Conservation (phyloP, 2,797 vertebrate genomes). For the Clarias laeviceps region DNA sequence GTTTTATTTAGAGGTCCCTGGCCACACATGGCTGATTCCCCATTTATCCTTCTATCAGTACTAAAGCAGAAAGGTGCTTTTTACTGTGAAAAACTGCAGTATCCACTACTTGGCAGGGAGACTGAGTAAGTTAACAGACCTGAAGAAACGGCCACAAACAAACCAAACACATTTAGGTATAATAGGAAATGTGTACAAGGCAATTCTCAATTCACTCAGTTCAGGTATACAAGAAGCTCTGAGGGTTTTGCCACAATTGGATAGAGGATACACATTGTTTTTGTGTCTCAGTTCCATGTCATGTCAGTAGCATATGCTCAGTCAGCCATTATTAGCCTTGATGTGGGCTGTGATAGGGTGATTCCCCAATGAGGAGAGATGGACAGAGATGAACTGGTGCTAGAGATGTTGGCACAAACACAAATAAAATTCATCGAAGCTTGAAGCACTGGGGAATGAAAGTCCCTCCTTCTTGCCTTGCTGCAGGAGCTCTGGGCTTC, state of each 20-base stretch:
- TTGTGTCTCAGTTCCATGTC: not conserved
- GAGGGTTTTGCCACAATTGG: not conserved
- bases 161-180: not conserved
- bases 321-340: slow-evolving; percentile 19
- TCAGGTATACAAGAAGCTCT: not conserved
- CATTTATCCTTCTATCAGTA: slow-evolving; percentile 10
- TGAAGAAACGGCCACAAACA: not conserved
- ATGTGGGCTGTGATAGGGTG: not conserved
- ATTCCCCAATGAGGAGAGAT: slow-evolving; percentile 1
- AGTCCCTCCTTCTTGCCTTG: slow-evolving; percentile 1
- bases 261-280: not conserved
- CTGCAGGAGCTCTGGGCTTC: not conserved
- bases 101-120: not conserved
- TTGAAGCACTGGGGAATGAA: slow-evolving; percentile 18
- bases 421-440: slow-evolving; percentile 5
- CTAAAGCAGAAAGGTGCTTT: not conserved
- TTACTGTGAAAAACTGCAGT: not conserved
- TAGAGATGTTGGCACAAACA: slow-evolving; percentile 17
- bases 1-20: slow-evolving; percentile 20
- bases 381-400: slow-evolving; percentile 11
- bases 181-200: not conserved
- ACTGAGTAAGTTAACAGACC: not conserved
- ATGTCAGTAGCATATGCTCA: slow-evolving; percentile 17
- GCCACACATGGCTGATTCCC: slow-evolving; percentile 8
- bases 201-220: not conserved